A percentile compares a stretch with the other conserved stretches of the same genome.
Conservation (phyloP, 2,113 vertebrate species). For the Dromaius novaehollandiae region DNA sequence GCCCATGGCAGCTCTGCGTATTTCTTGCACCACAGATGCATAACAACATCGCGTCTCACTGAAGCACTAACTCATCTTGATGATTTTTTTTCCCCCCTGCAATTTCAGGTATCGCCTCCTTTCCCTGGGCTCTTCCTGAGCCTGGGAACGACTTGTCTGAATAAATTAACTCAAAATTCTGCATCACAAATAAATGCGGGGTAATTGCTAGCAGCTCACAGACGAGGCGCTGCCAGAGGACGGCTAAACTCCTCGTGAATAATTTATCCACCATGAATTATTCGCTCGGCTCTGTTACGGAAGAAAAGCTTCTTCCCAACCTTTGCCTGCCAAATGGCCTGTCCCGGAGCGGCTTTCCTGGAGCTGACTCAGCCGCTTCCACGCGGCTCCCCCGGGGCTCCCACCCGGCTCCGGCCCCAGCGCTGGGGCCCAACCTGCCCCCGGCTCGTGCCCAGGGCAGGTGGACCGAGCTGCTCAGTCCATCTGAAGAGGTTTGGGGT, state of each 20-base stretch:
- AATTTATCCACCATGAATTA: slow-evolving; percentile 36
- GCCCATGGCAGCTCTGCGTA: background rate
- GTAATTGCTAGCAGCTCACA: slow-evolving; percentile 20
- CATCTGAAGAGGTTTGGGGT: too few relatives aligned
- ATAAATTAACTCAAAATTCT: slow-evolving; percentile 12
- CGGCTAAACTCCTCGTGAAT: slow-evolving; percentile 2
- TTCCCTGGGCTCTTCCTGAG: background rate
- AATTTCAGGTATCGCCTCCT: background rate
- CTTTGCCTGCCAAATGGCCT: slow-evolving; percentile 1
- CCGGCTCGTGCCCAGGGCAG: background rate
- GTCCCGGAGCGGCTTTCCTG: background rate
- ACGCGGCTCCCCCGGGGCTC: background rate
- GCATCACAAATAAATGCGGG: background rate
- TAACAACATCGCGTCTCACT: fast-evolving
- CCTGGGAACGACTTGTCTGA: background rate
- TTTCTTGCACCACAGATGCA: background rate
- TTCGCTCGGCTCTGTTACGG: background rate
- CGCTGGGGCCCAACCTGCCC: background rate
- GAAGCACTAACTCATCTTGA: fast-evolving
- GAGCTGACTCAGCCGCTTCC: slow-evolving; percentile 35
- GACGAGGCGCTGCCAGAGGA: background rate
- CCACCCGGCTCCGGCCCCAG: background rate
- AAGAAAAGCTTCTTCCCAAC: slow-evolving; percentile 34
- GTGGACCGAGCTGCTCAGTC: background rate
- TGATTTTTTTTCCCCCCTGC: background rate